Conservation (phyloP, 2,888 invertebrate species). For the Seladonia tumulorum region DNA sequence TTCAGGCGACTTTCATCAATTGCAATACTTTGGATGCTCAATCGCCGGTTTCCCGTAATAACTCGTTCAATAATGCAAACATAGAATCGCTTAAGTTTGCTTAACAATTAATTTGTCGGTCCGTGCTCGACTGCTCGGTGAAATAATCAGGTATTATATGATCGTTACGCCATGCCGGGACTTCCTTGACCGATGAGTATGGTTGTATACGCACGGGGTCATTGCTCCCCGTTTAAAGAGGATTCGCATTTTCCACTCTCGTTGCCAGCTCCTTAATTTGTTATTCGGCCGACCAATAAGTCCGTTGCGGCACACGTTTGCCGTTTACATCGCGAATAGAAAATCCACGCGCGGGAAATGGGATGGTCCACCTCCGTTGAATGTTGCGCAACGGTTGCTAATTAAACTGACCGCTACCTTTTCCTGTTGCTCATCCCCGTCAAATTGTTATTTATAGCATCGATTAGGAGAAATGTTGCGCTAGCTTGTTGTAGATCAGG, state of each 20-base stretch:
- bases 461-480: slow-evolving; percentile 32
- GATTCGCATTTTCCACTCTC: slow-evolving; percentile 63
- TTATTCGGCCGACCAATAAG: slow-evolving; percentile 28
- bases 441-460: slow-evolving; percentile 55
- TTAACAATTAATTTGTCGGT: slow-evolving; percentile 57
- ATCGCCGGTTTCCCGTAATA: neutral
- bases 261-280: slow-evolving; percentile 45
- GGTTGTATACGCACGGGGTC: slow-evolving; percentile 41
- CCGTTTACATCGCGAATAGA: slow-evolving; percentile 9
- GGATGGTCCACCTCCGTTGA: slow-evolving; percentile 18
- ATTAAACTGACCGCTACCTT: slow-evolving; percentile 55
- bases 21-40: neutral
- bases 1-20: neutral
- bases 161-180: slow-evolving; percentile 58
- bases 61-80: slow-evolving; percentile 10
- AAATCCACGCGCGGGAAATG: neutral
- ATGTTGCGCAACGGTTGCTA: slow-evolving; percentile 58
- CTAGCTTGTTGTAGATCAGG: slow-evolving; percentile 1
- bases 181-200: slow-evolving; percentile 52
- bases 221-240: slow-evolving; percentile 52
- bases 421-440: slow-evolving; percentile 30
- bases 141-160: slow-evolving; percentile 66
- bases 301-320: slow-evolving; percentile 35
- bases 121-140: slow-evolving; percentile 43
- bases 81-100: slow-evolving; percentile 18